Evolutionary conservation across 2,797 vertebrate genomes (phyloP).

Genomic region (Glossophaga mutica): DNA sequence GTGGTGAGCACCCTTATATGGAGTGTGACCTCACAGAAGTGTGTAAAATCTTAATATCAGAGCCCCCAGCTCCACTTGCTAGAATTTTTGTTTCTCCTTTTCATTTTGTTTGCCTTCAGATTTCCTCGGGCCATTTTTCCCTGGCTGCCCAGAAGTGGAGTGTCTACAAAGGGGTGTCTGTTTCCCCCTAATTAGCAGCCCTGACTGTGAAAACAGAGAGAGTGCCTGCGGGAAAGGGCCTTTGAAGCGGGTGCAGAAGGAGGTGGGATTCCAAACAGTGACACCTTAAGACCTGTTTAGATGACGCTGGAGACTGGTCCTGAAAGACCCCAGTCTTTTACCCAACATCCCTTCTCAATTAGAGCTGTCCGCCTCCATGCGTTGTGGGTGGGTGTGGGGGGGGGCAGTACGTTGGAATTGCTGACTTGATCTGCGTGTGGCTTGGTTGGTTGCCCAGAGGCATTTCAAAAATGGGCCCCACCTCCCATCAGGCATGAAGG

Average conservation of each 20-base stretch:
- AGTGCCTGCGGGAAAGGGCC: neutral
- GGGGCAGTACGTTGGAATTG: neutral
- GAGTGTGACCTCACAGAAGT: neutral
- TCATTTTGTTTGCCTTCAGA: neutral
- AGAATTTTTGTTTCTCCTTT: neutral
- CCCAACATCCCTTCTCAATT: neutral
- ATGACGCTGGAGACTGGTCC: neutral
- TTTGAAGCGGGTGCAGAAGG: neutral
- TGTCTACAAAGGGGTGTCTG: neutral
- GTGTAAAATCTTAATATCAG: neutral
- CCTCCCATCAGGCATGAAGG: neutral
- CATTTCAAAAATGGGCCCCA: neutral
- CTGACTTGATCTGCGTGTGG: neutral
- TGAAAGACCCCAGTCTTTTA: neutral
- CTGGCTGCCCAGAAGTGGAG: neutral
- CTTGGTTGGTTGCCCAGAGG: neutral
- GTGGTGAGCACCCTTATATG: neutral
- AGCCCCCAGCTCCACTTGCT: neutral
- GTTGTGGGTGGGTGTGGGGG: no score
- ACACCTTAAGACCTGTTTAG: neutral
- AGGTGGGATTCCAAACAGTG: neutral
- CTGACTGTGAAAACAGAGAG: neutral
- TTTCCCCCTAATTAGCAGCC: neutral
- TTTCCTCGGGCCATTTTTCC: neutral
- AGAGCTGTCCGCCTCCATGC: neutral